A percentile compares a stretch with the other conserved stretches of the same genome.
phyloP scores from a whole-genome alignment of 2,113 vertebrate genomes.

The Bos taurus region DNA sequence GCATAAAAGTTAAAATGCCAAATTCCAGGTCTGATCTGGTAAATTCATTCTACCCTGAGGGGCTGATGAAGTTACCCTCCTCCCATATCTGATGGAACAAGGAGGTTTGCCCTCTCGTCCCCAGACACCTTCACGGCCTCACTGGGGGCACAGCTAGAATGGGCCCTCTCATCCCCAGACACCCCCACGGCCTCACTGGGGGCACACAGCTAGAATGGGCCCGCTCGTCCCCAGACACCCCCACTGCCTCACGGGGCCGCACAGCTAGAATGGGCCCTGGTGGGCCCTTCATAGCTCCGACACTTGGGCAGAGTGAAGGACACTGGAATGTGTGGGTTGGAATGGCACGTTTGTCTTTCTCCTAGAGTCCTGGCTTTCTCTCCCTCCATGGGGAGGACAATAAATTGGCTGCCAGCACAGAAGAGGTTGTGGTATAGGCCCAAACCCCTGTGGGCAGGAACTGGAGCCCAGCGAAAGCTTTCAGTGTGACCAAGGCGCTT shows the following conservation, averaged over 20 bases:
- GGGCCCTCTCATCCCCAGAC: background rate
- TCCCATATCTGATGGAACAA: background rate
- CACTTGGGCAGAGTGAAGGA: background rate
- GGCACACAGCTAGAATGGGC: background rate
- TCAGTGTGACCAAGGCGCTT: background rate
- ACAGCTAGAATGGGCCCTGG: background rate
- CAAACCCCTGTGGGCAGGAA: background rate
- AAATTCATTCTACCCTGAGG: background rate
- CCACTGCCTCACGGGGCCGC: background rate
- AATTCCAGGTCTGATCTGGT: background rate
- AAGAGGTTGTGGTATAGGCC: background rate
- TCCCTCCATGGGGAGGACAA: background rate
- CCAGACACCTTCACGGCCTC: background rate
- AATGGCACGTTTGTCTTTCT: background rate
- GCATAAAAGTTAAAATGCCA: background rate
- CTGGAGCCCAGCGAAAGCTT: background rate
- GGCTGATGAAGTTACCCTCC: background rate
- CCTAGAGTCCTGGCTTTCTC: background rate
- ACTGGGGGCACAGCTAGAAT: background rate
- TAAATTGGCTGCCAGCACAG: background rate
- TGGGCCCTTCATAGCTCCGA: background rate
- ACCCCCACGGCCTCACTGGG: background rate
- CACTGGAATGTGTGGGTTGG: rapidly evolving
- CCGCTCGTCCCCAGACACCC: background rate
- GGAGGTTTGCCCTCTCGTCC: background rate